Base-by-base conservation (phyloP, 2,113 vertebrate genomes). In the Setophaga petechia region DNA sequence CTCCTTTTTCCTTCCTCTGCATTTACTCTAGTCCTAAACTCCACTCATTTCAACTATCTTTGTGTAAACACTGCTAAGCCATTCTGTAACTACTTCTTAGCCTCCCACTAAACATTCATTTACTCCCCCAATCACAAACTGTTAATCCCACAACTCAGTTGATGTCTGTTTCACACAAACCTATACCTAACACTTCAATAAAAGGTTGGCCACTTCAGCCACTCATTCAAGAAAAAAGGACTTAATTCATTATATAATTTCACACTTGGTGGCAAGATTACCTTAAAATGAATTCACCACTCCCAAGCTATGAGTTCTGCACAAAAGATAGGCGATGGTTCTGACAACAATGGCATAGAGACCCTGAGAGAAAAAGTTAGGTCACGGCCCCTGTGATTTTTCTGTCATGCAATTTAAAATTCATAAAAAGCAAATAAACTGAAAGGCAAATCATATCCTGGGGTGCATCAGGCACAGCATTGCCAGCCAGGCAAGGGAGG, bases 401-500 rank as follows among this genome's bases (percentile, higher is more conserved):
- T 68, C 21, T 44, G 23, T 19, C 11, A 66, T 6, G 3, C 87
- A 74, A 49, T 54, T 46, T 68, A 27, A 89, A 87, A 46, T 39
- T 55, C 43, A 78, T 23, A 28, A 67, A 80, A 69, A 74, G 35
- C 12, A 91, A 41, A 43, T 35, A 46, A 87, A 84, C 57, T 30
- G 24, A 75, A 82, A 54, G 47, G 54, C 8, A 89, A 68, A 54
- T 75, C n/a, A 23, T n/a, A 54, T 35, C 20, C 55, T 41, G 24
- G 24, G 24, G 24, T 22, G 16, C 71, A 62, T 61, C 39, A 68
- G 31, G 30, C 30, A 35, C 39, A 83, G 24, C 30, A 54, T 5
- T 0, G 0, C 6, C 62, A 75, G 46, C 20, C 5, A 2, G 30
- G 10, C 54, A 39, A 82, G 24, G 3, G 39, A 68, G 4, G 24